Conservation (phyloP, 2,888 invertebrate genomes). For the Ormyrus nitidulus region DNA sequence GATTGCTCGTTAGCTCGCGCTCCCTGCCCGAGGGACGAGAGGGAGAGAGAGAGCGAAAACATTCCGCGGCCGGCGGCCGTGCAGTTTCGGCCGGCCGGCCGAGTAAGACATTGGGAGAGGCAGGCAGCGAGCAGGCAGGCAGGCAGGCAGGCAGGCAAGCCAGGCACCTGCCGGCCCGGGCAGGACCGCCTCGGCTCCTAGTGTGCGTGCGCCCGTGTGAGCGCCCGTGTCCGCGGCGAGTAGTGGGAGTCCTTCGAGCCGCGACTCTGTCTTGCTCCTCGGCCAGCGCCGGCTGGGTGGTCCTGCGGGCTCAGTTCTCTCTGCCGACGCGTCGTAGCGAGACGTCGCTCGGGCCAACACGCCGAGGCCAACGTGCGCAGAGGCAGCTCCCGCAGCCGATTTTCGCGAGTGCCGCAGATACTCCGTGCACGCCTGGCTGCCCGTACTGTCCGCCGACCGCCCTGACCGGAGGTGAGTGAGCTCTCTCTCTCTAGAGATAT, state of each 20-base stretch:
- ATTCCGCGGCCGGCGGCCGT: no score
- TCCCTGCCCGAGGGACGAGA: not conserved
- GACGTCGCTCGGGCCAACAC: slow-evolving; percentile 55
- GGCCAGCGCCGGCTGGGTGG: slow-evolving; percentile 72
- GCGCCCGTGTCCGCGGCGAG: no score
- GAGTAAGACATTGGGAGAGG: slow-evolving; percentile 21
- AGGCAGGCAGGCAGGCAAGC: slow-evolving; percentile 53
- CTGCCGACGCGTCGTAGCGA: slow-evolving; percentile 69
- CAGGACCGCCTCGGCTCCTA: not conserved
- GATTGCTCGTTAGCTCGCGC: not conserved
- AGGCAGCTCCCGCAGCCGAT: not conserved
- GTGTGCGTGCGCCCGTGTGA: no score
- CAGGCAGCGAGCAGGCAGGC: slow-evolving; percentile 17
- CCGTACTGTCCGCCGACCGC: not conserved
- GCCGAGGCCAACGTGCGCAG: slow-evolving; percentile 66
- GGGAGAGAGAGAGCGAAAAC: not conserved
- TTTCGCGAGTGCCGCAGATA: not conserved
- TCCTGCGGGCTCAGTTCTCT: slow-evolving; percentile 75
- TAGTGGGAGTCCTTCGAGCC: slow-evolving; percentile 14
- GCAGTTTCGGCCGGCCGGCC: no score
- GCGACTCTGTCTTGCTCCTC: slow-evolving; percentile 59
- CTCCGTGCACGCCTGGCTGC: slow-evolving; percentile 41
- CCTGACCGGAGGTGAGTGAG: not conserved
- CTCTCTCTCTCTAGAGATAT: no score
- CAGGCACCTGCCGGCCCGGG: slow-evolving; percentile 38